Base-by-base conservation (phyloP, 2,888 invertebrate genomes). In the Plemyria rubiginata region DNA sequence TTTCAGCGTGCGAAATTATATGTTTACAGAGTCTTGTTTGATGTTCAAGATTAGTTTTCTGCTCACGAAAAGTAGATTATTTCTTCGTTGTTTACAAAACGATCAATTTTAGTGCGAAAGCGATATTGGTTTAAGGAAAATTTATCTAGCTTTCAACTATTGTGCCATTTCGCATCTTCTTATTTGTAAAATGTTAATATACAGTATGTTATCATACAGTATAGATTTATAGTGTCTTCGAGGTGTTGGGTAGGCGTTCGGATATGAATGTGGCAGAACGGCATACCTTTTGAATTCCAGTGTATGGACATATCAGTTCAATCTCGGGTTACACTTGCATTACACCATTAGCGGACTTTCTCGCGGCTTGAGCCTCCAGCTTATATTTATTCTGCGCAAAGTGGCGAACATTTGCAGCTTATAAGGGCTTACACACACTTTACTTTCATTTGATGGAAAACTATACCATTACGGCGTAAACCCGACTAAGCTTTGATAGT, bases 321-420 rank as follows among this genome's bases (percentile, higher is more conserved):
- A 62, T 63, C 61, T 63, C 15, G 16, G 36, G 38, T 55, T 55
- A 52, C 60, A 50, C 50, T 51, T 46, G 55, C 51, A 45, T 49
- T 36, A 43, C 54, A 41, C 52, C 49, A 56, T 61, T 56, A 66
- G 52, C 48, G 58, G 45, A 52, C 60, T 56, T 66, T 70, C 65
- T 60, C 60, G 53, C 36, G 53, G 45, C 51, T 36, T 28, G 54
- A 38, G 36, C 40, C 50, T 51, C 41, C 40, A 41, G 22, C 59
- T 16, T 43, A 52, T 45, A 50, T 45, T 53, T 58, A 57, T 59
- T 32, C 40, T 36, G 41, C 15, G 50, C 13, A 22, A 54, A 54
- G 45, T 45, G 32, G 60, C 45, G 43, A 60, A 50, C 38, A 59
- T n/a, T 52, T 58, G 52, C 50, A 57, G 16, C 36, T 54, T 45